These are phyloP conservation scores for Crocuta crocuta DNA, from an alignment of 2,113 vertebrate species.

Conservation along the genomic window DNA sequence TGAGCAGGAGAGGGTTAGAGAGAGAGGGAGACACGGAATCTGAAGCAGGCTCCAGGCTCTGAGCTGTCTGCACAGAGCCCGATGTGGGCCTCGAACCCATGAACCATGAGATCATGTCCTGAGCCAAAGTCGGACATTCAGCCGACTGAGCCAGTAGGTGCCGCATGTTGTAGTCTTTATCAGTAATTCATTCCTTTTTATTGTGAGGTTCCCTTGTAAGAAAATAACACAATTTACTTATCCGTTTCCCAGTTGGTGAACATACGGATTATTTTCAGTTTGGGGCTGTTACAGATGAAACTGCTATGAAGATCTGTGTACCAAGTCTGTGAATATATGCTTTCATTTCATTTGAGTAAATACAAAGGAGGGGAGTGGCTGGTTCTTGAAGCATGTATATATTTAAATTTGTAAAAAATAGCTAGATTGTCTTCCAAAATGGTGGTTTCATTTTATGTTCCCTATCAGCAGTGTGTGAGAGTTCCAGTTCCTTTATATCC, in stretches of 20 bases:
- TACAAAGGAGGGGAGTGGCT: neutral
- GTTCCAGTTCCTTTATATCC: neutral
- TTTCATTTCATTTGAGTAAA: neutral
- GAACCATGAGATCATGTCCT: too few relatives aligned
- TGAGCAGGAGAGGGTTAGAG: too few relatives aligned
- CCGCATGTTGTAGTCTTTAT: neutral
- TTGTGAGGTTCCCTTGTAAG: neutral
- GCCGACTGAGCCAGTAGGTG: too few relatives aligned
- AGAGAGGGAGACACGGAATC: too few relatives aligned
- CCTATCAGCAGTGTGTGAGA: neutral
- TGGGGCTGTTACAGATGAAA: neutral
- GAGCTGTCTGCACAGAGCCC: too few relatives aligned
- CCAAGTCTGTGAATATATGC: neutral
- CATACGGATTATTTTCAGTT: neutral
- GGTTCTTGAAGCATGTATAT: neutral
- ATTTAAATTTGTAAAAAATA: neutral
- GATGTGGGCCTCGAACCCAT: too few relatives aligned
- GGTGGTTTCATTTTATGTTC: neutral
- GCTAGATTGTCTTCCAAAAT: neutral
- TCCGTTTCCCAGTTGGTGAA: neutral
- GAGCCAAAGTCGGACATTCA: too few relatives aligned
- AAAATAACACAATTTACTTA: neutral
- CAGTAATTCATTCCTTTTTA: neutral
- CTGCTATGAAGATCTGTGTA: neutral
- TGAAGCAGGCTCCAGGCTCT: too few relatives aligned